phyloP scores from a whole-genome alignment of 2,888 invertebrate genomes.

The Ennomos quercinarius region DNA sequence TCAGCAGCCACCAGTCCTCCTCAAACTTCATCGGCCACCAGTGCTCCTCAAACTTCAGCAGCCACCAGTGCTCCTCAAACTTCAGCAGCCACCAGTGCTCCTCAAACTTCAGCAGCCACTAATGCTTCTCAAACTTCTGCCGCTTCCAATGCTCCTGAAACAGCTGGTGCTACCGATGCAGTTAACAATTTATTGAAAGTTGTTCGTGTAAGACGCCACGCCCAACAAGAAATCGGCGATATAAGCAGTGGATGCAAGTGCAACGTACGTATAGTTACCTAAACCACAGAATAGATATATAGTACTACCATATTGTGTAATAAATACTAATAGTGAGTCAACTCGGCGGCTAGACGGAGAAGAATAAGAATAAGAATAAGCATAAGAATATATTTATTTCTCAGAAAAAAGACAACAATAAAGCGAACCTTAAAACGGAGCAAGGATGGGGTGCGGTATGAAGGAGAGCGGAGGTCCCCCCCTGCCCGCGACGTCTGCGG shows the following conservation, averaged over 20 bases:
- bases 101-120: slow-evolving; percentile 10
- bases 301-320: no score
- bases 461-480: no score
- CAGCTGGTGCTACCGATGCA: neutral
- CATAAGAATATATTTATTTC: no score
- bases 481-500: no score
- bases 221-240: slow-evolving; percentile 4
- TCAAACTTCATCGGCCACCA: slow-evolving; percentile 11
- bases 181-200: no score
- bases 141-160: slow-evolving; percentile 1
- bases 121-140: slow-evolving; percentile 7
- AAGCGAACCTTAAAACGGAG: no score
- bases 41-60: slow-evolving; percentile 11
- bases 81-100: slow-evolving; percentile 8
- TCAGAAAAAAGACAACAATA: no score
- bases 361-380: no score
- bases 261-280: slow-evolving; percentile 31
- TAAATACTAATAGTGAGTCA: no score
- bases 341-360: no score
- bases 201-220: slow-evolving; percentile 15
- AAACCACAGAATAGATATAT: no score
- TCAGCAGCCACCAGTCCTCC: slow-evolving; percentile 16
- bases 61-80: slow-evolving; percentile 7
- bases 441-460: no score
- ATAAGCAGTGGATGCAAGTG: slow-evolving; percentile 12